Percentiles rank a stretch among this genome's conserved stretches.
phyloP scores from a whole-genome alignment of 2,797 vertebrate species.

The Mycteria americana region DNA sequence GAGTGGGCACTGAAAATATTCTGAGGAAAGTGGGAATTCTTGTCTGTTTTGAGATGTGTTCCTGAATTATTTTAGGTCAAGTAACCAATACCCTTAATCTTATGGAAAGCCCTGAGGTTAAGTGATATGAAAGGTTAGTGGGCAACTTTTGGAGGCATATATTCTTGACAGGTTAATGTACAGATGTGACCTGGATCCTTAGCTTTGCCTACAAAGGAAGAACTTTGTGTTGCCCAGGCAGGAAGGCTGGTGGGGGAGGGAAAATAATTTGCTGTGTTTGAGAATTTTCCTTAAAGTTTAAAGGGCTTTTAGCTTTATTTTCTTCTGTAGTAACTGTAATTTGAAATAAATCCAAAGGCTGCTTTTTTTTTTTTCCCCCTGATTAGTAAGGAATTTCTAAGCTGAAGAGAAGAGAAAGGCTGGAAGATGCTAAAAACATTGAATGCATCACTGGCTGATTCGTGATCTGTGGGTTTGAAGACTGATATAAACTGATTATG shows the following conservation, averaged over 20 bases:
- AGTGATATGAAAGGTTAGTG: neutral
- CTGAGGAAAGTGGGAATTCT: neutral
- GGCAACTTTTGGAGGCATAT: neutral
- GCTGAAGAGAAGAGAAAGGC: neutral
- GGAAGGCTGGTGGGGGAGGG: neutral
- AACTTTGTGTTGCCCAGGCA: neutral
- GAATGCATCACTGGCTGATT: neutral
- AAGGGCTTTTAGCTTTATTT: conserved; percentile 5
- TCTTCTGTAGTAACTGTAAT: neutral
- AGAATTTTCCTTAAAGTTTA: conserved; percentile 14
- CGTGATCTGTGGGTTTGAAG: neutral
- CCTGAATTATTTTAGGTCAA: conserved; percentile 7
- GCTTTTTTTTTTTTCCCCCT: neutral
- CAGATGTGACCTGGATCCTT: conserved; percentile 14
- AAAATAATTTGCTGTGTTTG: neutral
- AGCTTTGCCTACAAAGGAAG: neutral
- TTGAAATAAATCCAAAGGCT: conserved; percentile 18
- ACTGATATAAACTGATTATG: neutral
- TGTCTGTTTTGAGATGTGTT: neutral
- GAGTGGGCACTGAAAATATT: neutral
- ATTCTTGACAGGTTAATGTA: conserved; percentile 29
- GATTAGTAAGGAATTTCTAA: neutral
- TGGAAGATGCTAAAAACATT: neutral
- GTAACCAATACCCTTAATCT: neutral
- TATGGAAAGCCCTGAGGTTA: neutral